Base-by-base conservation (phyloP, 1,140 invertebrate genomes). In the Bursaphelenchus mucronatus region DNA sequence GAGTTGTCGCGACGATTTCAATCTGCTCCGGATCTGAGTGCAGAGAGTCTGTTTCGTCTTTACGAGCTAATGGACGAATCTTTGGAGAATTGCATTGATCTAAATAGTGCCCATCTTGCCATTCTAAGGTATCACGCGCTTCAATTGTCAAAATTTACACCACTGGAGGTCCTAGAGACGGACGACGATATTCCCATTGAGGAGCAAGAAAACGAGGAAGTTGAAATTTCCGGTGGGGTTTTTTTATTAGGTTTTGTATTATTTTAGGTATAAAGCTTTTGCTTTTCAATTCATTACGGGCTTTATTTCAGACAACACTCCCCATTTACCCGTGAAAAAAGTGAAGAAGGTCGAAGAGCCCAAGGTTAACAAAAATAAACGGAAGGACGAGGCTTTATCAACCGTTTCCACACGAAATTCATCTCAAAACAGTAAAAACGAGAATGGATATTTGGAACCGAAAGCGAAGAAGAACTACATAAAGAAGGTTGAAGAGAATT, bases 31-130 rank as follows among this genome's bases (percentile, higher is more conserved):
- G 30, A 30, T 30, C 30, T 30, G 30, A 30, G 30, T 30, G 1
- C 30, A 30, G 57, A 59, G 44, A 6, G 15, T 44, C 57, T 13
- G 2, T 44, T 59, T 11, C 3, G 19, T 50, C 21, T 59, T 50
- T 59, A 17, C 19, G 57, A 59, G 57, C 57, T n/a, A 11, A 17
- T 59, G 57, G 57, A 59, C 57, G 57, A 59, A 57, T 39, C 45
- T 11, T 44, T 59, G 19, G 13, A 13, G n/a, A 40, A 39, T 11
- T 30, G 13, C 13, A 17, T 11, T 19, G 57, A 59, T 44, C 40
- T 59, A n/a, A 39, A 59, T 39, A 19, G 40, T 17, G 15, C 57
- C 10, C 57, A 59, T 39, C 19, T 59, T 44, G 57, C 21, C 57
- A 17, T 59, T 39, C 57, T 59, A 17, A 39, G 41, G 11, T 44